Evolutionary conservation across 1,140 invertebrate species (phyloP).

Genomic region (Halesus radiatus): DNA sequence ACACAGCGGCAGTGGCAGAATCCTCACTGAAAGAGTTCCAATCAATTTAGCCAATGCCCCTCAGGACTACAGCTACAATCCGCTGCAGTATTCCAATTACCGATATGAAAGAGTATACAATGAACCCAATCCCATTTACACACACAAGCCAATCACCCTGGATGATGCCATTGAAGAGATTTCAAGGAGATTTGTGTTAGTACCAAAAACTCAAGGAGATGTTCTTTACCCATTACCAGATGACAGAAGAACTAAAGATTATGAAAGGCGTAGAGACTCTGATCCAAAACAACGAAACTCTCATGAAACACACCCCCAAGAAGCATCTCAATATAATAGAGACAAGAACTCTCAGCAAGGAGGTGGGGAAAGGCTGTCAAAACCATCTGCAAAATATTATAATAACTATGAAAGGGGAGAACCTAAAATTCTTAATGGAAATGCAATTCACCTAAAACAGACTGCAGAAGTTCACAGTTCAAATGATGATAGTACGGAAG

Average conservation of each 20-base stretch:
- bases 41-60: background rate
- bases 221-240: background rate
- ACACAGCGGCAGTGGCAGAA: background rate
- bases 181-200: slow-evolving; percentile 52
- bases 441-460: background rate
- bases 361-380: background rate
- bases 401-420: background rate
- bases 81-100: slow-evolving; percentile 30
- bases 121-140: slow-evolving; percentile 38
- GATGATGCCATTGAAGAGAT: slow-evolving; percentile 56
- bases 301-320: background rate
- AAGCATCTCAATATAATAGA: background rate
- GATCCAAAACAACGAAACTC: background rate
- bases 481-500: slow-evolving; percentile 8
- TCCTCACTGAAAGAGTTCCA: slow-evolving; percentile 32
- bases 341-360: background rate
- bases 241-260: slow-evolving; percentile 7
- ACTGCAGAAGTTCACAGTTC: background rate
- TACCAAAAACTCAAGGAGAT: slow-evolving; percentile 47
- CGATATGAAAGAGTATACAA: slow-evolving; percentile 34
- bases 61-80: slow-evolving; percentile 19
- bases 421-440: background rate
- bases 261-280: background rate
- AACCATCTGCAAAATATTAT: background rate
- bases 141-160: slow-evolving; percentile 48